A percentile compares a stretch with the other conserved stretches of the same genome.
These are phyloP conservation scores for Aplysina aerophoba DNA, from an alignment of 37 sponge, comb jelly and placozoan genomes.

Conservation along the genomic window DNA sequence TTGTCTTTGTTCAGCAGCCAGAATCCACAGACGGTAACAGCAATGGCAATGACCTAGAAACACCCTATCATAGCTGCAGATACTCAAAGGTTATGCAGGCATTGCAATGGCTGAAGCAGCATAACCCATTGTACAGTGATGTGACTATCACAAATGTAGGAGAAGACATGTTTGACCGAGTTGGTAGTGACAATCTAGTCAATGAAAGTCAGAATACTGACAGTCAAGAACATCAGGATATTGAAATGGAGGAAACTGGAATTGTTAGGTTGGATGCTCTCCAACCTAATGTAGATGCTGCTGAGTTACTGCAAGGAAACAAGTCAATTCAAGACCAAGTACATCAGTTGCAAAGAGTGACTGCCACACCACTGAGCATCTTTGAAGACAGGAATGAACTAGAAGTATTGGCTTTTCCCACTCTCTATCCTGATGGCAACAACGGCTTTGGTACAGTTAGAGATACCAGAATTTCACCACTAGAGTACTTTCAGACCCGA, in stretches of 20 bases:
- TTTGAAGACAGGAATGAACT: neutral
- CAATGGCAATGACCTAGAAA: too few species aligned
- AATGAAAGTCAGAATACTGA: too few species aligned
- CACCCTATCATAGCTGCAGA: too few species aligned
- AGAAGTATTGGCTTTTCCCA: slow-evolving; percentile 5
- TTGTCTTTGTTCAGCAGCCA: neutral
- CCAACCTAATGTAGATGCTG: neutral
- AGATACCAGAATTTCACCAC: neutral
- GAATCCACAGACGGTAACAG: neutral
- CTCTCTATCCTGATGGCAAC: slow-evolving; percentile 11
- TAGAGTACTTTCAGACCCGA: slow-evolving; percentile 6
- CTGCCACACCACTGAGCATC: neutral
- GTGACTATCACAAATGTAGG: too few species aligned
- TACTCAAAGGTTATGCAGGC: too few species aligned
- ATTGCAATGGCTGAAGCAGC: too few species aligned
- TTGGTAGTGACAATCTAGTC: too few species aligned
- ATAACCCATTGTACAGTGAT: too few species aligned
- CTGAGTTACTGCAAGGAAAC: neutral
- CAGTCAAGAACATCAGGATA: neutral
- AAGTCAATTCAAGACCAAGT: neutral
- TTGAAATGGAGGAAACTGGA: neutral
- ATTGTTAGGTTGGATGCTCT: neutral
- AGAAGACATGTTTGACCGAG: too few species aligned
- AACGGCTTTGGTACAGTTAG: slow-evolving; percentile 16
- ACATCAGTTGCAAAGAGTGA: neutral